Conservation (phyloP, 2,113 vertebrate species). For the Narcine bancroftii region DNA sequence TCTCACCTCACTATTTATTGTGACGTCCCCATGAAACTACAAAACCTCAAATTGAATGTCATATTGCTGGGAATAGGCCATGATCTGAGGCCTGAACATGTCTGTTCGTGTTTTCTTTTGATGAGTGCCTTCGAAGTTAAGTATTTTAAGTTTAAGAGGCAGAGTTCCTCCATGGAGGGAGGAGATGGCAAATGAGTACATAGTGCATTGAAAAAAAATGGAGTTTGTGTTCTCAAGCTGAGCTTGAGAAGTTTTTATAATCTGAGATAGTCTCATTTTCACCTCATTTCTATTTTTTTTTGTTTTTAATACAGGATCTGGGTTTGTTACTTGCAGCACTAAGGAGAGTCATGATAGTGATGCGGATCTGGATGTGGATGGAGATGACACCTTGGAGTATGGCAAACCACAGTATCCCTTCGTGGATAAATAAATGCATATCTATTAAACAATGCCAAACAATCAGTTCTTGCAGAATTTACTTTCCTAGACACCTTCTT, state of each 20-base stretch:
- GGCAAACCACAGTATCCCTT: constrained; percentile 97
- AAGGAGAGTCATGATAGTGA: constrained; percentile 96
- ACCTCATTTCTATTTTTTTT: not conserved
- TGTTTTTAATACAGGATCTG: constrained; percentile 66
- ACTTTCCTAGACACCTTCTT: not conserved
- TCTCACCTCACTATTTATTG: too few species aligned
- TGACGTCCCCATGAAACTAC: too few species aligned
- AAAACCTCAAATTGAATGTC: too few species aligned
- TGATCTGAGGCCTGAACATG: too few species aligned
- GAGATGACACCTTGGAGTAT: constrained; percentile 95
- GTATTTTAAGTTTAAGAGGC: too few species aligned
- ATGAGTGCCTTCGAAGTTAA: too few species aligned
- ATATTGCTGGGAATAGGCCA: too few species aligned
- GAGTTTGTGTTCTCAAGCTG: too few species aligned
- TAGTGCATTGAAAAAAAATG: not conserved
- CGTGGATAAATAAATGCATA: constrained; percentile 29
- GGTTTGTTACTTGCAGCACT: constrained; percentile 89
- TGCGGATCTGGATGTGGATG: constrained; percentile 92
- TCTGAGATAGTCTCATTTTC: not conserved
- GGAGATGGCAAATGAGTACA: not conserved
- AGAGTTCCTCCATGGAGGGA: not conserved
- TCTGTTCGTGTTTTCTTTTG: too few species aligned
- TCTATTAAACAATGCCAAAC: not conserved
- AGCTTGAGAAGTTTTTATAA: too few species aligned
- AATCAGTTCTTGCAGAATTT: not conserved